A percentile compares a stretch with the other conserved stretches of the same genome.
Conservation (phyloP, 1,140 invertebrate genomes). For the Listronotus oregonensis region DNA sequence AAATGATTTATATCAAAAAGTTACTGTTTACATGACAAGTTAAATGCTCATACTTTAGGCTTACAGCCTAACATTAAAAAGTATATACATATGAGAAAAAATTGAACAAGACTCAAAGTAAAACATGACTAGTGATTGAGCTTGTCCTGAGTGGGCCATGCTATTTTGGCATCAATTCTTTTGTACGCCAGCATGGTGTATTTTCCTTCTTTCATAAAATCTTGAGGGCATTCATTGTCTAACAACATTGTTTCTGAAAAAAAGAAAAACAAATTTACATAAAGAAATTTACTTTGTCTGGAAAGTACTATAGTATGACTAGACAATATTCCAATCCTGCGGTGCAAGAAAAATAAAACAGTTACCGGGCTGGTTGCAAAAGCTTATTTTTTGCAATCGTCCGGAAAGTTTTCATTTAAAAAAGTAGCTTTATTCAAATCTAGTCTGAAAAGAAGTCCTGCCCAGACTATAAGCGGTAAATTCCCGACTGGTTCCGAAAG, state of each 20-base stretch:
- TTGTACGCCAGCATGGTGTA: constrained; percentile 93
- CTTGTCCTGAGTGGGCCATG: constrained; percentile 78
- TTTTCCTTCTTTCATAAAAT: constrained; percentile 70
- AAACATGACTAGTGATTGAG: constrained; percentile 47
- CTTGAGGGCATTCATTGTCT: constrained; percentile 90
- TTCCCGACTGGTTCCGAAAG: too few species aligned
- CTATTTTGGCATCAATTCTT: constrained; percentile 93
- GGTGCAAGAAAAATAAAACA: too few species aligned
- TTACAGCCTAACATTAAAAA: constrained; percentile 3
- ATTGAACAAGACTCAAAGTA: constrained; percentile 15
- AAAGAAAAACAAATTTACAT: constrained; percentile 32
- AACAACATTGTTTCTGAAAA: constrained; percentile 84
- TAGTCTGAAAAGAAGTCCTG: too few species aligned
- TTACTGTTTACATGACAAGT: constrained; percentile 11
- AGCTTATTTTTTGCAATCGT: too few species aligned
- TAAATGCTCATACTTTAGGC: constrained; percentile 5
- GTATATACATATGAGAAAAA: constrained; percentile 18
- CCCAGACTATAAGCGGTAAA: too few species aligned
- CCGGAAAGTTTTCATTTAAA: too few species aligned
- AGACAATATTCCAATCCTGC: too few species aligned
- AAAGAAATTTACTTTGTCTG: too few species aligned
- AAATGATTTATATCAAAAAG: constrained; percentile 32
- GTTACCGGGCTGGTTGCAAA: too few species aligned
- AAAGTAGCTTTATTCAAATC: too few species aligned
- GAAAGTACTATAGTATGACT: too few species aligned